Evolutionary conservation across 2,888 invertebrate species (phyloP).

Genomic region (Cantharis rufa): DNA sequence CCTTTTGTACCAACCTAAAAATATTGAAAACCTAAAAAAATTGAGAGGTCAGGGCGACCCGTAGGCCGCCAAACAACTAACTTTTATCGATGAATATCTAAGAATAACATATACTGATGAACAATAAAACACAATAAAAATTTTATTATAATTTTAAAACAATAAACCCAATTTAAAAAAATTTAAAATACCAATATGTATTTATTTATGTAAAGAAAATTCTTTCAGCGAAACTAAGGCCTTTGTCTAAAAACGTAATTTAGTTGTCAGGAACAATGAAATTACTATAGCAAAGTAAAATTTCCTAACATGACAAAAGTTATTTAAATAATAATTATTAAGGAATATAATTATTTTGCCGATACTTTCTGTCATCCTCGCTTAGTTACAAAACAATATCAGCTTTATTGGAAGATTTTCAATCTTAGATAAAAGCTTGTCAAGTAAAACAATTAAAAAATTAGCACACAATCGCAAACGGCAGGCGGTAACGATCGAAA

Average conservation of each 20-base stretch:
- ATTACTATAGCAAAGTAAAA: conserved; percentile 1
- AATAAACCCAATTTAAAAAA: background rate
- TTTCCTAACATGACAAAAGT: conserved; percentile 5
- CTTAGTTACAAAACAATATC: conserved; percentile 12
- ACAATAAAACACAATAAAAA: too few relatives aligned
- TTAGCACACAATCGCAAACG: background rate
- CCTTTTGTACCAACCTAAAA: too few relatives aligned
- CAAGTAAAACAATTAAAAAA: conserved; percentile 6
- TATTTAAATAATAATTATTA: conserved; percentile 11
- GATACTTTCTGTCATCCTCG: conserved; percentile 1
- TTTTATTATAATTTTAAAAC: too few relatives aligned
- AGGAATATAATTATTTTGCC: conserved; percentile 11
- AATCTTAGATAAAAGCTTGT: conserved; percentile 3
- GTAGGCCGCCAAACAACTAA: too few relatives aligned
- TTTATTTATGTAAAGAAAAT: background rate
- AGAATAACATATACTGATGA: too few relatives aligned
- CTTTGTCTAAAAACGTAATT: background rate
- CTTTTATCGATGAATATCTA: too few relatives aligned
- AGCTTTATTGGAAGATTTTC: conserved; percentile 1
- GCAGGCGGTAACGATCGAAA: background rate
- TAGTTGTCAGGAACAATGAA: background rate
- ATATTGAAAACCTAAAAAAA: too few relatives aligned
- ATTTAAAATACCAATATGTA: background rate
- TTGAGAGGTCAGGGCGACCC: too few relatives aligned
- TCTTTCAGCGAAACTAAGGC: background rate